Base-by-base conservation (phyloP, 1,140 invertebrate genomes). In the Cydia amplana region DNA sequence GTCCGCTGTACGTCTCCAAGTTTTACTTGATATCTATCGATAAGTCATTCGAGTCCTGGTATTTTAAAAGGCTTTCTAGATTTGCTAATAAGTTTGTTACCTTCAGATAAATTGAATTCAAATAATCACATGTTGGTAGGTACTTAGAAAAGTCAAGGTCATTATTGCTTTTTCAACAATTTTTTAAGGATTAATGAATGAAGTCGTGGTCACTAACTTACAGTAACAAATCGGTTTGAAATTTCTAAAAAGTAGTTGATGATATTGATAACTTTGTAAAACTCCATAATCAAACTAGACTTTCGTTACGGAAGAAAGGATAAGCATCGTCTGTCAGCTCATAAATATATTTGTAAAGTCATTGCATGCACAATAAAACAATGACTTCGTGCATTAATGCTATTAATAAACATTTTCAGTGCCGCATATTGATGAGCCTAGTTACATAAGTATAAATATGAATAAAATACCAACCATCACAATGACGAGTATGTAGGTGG, bases 1-100 rank as follows among this genome's bases (percentile, higher is more conserved):
- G 83, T 90, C 87, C 87, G 85, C 78, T 84, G 64, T 77, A 70
- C 78, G 81, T 76, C 78, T 83, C 81, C 78, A 76, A 80, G 78
- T 83, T 79, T 83, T 74, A 82, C 76, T 63, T 63, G 36, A 78
- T 77, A 75, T 64, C 65, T 4, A 70, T 70, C n/a, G n/a, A n/a
- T 20, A 18, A 18, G n/a, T 70, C 23, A 70, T 18, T 32, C 40
- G 18, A 43, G n/a, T 70, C 65, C 64, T 67, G 32, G 65, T 70
- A 18, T 7, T 70, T 36, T 9, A 36, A 36, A 36, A 70, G n/a
- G 16, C 65, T 36, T 70, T 36, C 28, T 70, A 70, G 65, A 70
- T 36, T 40, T 70, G 32, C 32, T 70, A 67, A n/a, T 67, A 32
- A 10, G 10, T 16, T 67, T 51, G n/a, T 51, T 51, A 51, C 49